Percentiles rank a stretch among this genome's conserved stretches.
Evolutionary conservation across 2,113 vertebrate species (phyloP).

Genomic region (Lagopus leucura): DNA sequence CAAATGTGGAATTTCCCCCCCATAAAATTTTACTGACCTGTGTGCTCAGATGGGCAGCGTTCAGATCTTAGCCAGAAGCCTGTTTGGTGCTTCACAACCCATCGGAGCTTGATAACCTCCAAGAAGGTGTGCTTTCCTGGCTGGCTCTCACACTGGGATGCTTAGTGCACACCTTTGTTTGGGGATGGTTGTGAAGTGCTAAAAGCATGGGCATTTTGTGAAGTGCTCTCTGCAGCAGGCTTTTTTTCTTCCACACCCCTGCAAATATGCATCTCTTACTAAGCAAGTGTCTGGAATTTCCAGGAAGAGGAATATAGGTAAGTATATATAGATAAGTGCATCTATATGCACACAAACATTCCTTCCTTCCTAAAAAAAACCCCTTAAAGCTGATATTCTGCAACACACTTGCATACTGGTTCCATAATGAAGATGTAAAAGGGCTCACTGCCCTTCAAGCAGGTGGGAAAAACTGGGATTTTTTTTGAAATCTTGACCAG

Average conservation of each 20-base stretch:
- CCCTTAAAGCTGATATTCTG: neutral
- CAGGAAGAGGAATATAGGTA: neutral
- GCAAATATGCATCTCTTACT: neutral
- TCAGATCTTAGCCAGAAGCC: constrained; percentile 3
- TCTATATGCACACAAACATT: too few species aligned
- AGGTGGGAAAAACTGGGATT: neutral
- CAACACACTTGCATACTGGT: fast-evolving
- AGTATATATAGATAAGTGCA: fast-evolving
- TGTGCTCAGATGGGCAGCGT: neutral
- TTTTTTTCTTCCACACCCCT: neutral
- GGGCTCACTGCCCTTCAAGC: neutral
- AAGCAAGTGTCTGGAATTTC: neutral
- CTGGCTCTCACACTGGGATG: neutral
- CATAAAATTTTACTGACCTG: constrained; percentile 10
- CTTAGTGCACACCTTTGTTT: neutral
- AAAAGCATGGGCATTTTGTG: neutral
- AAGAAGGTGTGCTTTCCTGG: neutral
- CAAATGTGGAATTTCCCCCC: constrained; percentile 1
- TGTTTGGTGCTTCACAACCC: constrained; percentile 11
- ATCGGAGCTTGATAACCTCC: neutral
- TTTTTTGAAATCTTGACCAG: neutral
- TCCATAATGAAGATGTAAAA: neutral
- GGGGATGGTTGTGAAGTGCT: neutral
- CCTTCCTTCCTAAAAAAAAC: neutral
- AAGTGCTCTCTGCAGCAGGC: neutral